These are phyloP conservation scores for Pteronotus mesoamericanus DNA, from an alignment of 2,797 vertebrate genomes.

Conservation along the genomic window DNA sequence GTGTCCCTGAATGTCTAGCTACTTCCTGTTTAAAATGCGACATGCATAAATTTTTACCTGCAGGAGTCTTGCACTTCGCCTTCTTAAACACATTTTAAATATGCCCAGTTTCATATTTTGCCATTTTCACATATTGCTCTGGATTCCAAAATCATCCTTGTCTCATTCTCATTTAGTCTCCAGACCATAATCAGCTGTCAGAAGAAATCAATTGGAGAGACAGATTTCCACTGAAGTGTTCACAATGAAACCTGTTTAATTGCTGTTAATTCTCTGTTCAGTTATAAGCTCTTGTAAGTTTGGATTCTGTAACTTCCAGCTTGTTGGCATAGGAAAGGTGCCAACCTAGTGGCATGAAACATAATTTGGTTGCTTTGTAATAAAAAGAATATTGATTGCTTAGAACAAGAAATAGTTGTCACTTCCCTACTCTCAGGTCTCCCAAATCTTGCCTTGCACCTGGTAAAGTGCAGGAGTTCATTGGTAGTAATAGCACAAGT, in stretches of 20 bases:
- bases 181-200: conserved; percentile 7
- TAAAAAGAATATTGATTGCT: conserved; percentile 33
- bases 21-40: background rate
- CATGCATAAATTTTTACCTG: background rate
- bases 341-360: background rate
- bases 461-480: background rate
- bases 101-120: background rate
- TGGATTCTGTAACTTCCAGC: conserved; percentile 31
- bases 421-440: background rate
- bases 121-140: background rate
- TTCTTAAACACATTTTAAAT: background rate
- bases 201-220: conserved; percentile 40
- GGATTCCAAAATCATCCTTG: background rate
- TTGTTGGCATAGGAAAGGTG: conserved; percentile 41
- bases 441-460: background rate
- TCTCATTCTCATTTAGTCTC: conserved; percentile 15
- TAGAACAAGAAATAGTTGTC: background rate
- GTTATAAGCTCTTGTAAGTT: conserved; percentile 19
- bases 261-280: conserved; percentile 49
- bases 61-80: background rate
- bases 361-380: conserved; percentile 32
- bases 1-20: background rate
- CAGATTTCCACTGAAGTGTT: conserved; percentile 29
- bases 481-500: background rate
- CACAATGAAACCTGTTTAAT: conserved; percentile 42